Conservation (phyloP, 2,797 vertebrate species). For the Urocyon cinereoargenteus region DNA sequence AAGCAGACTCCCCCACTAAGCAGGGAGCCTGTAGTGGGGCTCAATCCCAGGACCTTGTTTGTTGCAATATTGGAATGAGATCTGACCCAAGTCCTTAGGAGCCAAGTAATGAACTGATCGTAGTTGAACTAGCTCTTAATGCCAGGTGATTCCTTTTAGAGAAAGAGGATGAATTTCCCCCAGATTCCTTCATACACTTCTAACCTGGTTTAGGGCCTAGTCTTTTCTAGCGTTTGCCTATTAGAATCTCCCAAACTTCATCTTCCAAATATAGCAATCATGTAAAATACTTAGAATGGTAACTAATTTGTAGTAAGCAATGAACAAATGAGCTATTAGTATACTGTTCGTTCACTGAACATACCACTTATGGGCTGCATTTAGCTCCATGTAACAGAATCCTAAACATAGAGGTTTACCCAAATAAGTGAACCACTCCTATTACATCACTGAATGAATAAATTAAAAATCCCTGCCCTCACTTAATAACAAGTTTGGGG, state of each 20-base stretch:
- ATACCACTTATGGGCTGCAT: background rate
- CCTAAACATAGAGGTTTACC: background rate
- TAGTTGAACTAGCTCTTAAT: background rate
- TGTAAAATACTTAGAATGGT: background rate
- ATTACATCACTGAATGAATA: background rate
- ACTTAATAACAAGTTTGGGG: background rate
- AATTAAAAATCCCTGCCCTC: background rate
- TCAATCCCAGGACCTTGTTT: no score
- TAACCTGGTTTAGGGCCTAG: background rate
- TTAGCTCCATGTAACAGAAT: background rate
- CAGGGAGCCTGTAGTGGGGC: no score
- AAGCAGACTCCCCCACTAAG: no score
- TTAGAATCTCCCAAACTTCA: background rate
- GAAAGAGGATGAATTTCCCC: background rate
- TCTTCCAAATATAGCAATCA: background rate
- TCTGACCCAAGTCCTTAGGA: background rate
- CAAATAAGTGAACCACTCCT: background rate
- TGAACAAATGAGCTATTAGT: background rate
- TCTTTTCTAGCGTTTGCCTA: background rate
- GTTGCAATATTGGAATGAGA: background rate
- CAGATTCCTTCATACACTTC: background rate
- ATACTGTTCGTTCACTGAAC: background rate
- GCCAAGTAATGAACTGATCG: background rate
- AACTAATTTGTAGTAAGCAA: background rate
- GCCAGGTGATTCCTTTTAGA: background rate